Base-by-base conservation (phyloP, 2,888 invertebrate genomes). In the Pherbina coryleti region DNA sequence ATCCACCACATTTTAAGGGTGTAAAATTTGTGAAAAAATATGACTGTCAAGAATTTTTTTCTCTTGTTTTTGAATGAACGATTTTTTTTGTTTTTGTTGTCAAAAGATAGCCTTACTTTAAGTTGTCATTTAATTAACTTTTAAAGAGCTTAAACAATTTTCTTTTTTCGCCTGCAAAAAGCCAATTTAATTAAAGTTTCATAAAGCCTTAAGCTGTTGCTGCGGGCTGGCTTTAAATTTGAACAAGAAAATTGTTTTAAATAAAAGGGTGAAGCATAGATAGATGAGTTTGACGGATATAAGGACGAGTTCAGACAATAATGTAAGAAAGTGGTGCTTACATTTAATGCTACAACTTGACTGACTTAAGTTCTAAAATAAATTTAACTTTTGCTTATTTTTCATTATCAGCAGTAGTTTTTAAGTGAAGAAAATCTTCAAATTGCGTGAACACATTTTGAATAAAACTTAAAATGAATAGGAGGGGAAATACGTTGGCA, bases 91-190 rank as follows among this genome's bases (percentile, higher is more conserved):
- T 28, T 25, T 17, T 60, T 25, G 11, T 22, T 55, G 22, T 55
- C 19, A 19, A 19, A 55, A 5, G 19, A 55, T 19, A 19, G 19
- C 55, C 9, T 17, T 34, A 28, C 28, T 64, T 64, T 64, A 7
- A 31, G 67, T 44, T 44, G 67, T 44, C 44, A n/a, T 44, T 44
- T 67, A 34, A 67, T 67, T 67, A 19, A 37, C 37, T 31, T n/a
- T 37, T 3, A 19, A 66, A 66, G 37, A n/a, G 9, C 9, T 66
- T 66, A 37, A 66, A 66, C 28, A 34, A 4, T 31, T 31, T 31
- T 37, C 1, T 37, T 4, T 44, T 44, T 44, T 11, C 44, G 1
- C 14, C 14, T 44, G 14, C 44, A 2, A 11, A 44, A 14, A 44
- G 44, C 44, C 14, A 44, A 44, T 11, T 44, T 44, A 44, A 11